These are phyloP conservation scores for Lutjanus argentimaculatus DNA, from an alignment of 2,797 vertebrate species.

Conservation along the genomic window DNA sequence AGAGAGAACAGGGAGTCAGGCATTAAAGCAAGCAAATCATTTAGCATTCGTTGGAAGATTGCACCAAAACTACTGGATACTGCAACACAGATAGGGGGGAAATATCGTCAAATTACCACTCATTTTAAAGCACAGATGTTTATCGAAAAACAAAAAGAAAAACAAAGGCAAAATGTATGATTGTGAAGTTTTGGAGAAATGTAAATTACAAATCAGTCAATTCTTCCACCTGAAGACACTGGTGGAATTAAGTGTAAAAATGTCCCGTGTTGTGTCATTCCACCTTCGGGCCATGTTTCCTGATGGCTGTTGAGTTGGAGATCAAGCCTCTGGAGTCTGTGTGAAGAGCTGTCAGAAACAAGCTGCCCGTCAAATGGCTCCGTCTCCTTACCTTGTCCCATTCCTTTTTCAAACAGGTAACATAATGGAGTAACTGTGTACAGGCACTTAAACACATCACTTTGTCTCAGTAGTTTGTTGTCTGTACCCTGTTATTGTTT, in stretches of 20 bases:
- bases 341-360: slow-evolving; percentile 19
- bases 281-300: slow-evolving; percentile 14
- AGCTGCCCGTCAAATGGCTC: slow-evolving; percentile 15
- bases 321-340: slow-evolving; percentile 23
- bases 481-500: not conserved
- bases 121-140: not conserved
- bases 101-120: not conserved
- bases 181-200: slow-evolving; percentile 5
- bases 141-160: not conserved
- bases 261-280: slow-evolving; percentile 13
- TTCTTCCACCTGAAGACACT: not conserved
- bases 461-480: not conserved
- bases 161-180: no score
- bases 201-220: not conserved
- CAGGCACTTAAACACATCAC: not conserved
- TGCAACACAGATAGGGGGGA: not conserved
- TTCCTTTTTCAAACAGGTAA: slow-evolving; percentile 11
- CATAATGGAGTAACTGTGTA: slow-evolving; percentile 6
- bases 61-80: not conserved
- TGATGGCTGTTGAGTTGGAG: slow-evolving; percentile 10
- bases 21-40: not conserved
- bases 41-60: not conserved
- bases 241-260: slow-evolving; percentile 13
- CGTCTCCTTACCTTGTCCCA: not conserved
- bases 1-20: slow-evolving; percentile 4